phyloP scores from a whole-genome alignment of 2,888 invertebrate species.

The Galerucella nymphaeae region DNA sequence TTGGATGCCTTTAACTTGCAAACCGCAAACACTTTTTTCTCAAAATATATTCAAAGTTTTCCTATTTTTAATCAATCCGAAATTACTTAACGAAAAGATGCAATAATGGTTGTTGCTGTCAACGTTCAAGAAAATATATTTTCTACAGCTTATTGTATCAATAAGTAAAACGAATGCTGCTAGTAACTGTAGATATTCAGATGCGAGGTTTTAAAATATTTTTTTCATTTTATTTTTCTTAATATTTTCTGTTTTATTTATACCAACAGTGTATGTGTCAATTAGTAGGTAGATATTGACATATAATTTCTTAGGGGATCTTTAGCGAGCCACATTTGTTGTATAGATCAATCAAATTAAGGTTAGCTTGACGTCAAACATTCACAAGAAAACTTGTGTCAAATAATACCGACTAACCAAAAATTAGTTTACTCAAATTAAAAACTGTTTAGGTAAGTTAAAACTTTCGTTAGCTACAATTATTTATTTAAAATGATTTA shows the following conservation, averaged over 20 bases:
- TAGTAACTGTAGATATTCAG: not conserved
- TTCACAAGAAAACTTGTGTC: not conserved
- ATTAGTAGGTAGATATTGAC: not conserved
- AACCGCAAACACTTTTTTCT: too few species aligned
- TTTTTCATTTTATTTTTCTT: not conserved
- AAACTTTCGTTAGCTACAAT: too few species aligned
- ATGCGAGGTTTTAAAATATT: not conserved
- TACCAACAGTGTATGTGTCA: not conserved
- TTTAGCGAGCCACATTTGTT: not conserved
- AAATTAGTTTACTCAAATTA: not conserved
- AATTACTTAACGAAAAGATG: not conserved
- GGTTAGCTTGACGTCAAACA: not conserved
- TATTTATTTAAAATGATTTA: too few species aligned
- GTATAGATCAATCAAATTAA: not conserved
- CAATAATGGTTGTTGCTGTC: not conserved
- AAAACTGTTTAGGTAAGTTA: too few species aligned
- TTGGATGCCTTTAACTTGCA: too few species aligned
- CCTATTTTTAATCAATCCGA: not conserved
- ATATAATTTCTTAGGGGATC: not conserved
- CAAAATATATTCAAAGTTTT: not conserved
- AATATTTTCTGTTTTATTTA: not conserved
- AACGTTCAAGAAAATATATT: not conserved
- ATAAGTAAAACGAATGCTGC: not conserved
- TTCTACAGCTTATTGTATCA: not conserved
- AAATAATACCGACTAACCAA: not conserved